Evolutionary conservation across 2,888 invertebrate genomes (phyloP), one percentile per base, ranked within the genome.

Genomic region (Leptopterna dolabrata): DNA sequence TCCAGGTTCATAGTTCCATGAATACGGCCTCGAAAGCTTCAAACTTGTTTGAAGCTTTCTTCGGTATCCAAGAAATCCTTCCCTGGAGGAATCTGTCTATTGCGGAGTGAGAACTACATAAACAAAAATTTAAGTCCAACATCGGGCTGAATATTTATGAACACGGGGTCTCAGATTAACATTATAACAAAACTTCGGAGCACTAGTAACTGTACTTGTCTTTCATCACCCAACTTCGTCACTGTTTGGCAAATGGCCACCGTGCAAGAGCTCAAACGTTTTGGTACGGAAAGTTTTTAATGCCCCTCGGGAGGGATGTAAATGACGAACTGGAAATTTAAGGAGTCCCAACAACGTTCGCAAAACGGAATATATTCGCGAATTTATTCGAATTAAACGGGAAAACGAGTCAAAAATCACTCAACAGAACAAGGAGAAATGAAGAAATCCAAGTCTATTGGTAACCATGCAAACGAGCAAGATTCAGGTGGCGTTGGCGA

Each of bases 1-100:
- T 98, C 98, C 95, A 98, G 97, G 96, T 97, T 97, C 97, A 97
- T 97, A 97, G 96, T 97, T 97, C 96, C 97, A 95, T 95, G 94
- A 95, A 95, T 94, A 94, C 95, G 94, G 95, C 95, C 94, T 95
- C 96, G 96, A 97, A 97, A 97, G 96, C 97, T 97, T 97, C 97
- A 97, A 97, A 96, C 94, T 94, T 93, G 94, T 94, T 96, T 96
- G 96, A 96, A 96, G 96, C 96, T 96, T 96, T 96, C 96, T 95
- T 94, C 93, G 94, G 94, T 94, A 94, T 94, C 94, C 94, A 94
- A 94, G 94, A 94, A 94, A 94, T 93, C 93, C 94, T 92, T 92
- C 91, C 92, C 91, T 91, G 91, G 91, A 90, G 89, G 91, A 91
- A 91, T 91, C 91, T 91, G 91, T 91, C 91, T 91, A 91, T 91